A percentile compares a stretch with the other conserved stretches of the same genome.
Evolutionary conservation across 2,888 invertebrate genomes (phyloP).

Genomic region (Papilio protenor): DNA sequence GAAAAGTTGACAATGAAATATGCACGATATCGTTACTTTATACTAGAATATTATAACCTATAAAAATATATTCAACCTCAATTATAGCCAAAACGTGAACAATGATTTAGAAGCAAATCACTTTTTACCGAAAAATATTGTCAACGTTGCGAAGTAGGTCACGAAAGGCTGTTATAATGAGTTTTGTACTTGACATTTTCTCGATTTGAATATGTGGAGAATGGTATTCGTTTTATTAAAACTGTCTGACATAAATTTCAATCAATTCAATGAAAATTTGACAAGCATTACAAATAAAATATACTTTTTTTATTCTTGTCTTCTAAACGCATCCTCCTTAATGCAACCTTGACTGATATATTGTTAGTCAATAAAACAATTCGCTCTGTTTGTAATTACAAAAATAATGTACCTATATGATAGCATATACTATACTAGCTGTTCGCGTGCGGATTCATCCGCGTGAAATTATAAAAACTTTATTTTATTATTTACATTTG

Average conservation of each 20-base stretch:
- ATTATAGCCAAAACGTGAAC: not conserved
- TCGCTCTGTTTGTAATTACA: too few species aligned
- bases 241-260: not conserved
- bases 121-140: conserved; percentile 11
- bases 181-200: conserved; percentile 27
- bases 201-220: conserved; percentile 17
- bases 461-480: too few species aligned
- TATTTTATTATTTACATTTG: too few species aligned
- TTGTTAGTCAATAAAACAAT: too few species aligned
- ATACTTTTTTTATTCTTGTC: not conserved
- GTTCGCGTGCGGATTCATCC: too few species aligned
- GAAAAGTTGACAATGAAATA: conserved; percentile 35
- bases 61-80: not conserved
- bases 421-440: too few species aligned
- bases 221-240: conserved; percentile 21
- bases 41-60: conserved; percentile 19
- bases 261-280: not conserved
- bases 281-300: not conserved
- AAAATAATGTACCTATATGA: too few species aligned
- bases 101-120: conserved; percentile 9
- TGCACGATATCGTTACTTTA: conserved; percentile 20
- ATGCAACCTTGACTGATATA: too few species aligned
- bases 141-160: conserved; percentile 15
- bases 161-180: conserved; percentile 12
- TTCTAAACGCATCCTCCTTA: not conserved